These are phyloP conservation scores for Diabrotica balteata DNA, from an alignment of 2,888 invertebrate genomes.

Conservation along the genomic window DNA sequence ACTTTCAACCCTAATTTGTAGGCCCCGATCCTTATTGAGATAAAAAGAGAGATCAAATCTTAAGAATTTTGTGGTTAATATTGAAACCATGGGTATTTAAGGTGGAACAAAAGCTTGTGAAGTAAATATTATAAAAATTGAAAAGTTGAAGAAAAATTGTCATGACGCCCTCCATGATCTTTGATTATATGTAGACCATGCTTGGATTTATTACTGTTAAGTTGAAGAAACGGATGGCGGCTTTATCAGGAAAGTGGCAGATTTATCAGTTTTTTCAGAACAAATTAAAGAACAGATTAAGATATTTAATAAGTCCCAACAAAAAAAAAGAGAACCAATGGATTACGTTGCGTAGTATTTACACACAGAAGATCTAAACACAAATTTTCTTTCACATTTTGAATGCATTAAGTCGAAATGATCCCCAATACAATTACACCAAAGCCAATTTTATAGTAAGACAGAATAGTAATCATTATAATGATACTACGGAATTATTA, in stretches of 20 bases:
- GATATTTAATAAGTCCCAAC: conserved; percentile 65
- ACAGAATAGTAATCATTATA: conserved; percentile 65
- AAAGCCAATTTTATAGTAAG: conserved; percentile 79
- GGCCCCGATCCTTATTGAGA: too few species aligned
- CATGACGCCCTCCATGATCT: conserved; percentile 39
- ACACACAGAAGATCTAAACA: conserved; percentile 77
- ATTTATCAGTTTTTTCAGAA: conserved; percentile 69
- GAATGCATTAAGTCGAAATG: conserved; percentile 60
- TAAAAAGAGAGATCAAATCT: conserved; percentile 22
- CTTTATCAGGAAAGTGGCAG: conserved; percentile 58
- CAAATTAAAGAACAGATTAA: conserved; percentile 67
- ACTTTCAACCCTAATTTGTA: too few species aligned
- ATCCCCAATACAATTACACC: conserved; percentile 66
- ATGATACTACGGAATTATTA: conserved; percentile 64
- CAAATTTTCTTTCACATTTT: conserved; percentile 78
- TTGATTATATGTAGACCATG: conserved; percentile 58
- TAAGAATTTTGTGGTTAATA: conserved; percentile 45
- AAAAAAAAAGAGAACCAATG: conserved; percentile 60
- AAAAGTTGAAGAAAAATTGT: conserved; percentile 61
- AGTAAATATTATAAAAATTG: conserved; percentile 68
- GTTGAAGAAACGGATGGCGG: conserved; percentile 63
- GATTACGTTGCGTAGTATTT: conserved; percentile 75
- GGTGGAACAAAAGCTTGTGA: conserved; percentile 68
- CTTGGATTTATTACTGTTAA: conserved; percentile 62
- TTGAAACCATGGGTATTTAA: conserved; percentile 63